Evolutionary conservation across 2,888 invertebrate genomes (phyloP).

Genomic region (Dasysyrphus albostriatus): DNA sequence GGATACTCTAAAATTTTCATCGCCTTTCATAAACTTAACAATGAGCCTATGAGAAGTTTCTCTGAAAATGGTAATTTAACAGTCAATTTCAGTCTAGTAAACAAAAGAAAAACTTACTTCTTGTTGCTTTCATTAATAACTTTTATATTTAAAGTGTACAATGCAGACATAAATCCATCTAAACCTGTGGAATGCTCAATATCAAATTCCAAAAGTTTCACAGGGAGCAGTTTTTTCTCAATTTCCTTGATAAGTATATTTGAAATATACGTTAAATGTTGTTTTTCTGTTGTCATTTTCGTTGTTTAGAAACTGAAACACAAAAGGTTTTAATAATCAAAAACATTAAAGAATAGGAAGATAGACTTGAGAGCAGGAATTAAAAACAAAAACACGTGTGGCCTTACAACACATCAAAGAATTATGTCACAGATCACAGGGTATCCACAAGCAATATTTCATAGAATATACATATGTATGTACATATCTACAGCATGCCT

Average conservation of each 20-base stretch:
- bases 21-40: constrained; percentile 83
- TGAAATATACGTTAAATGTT: constrained; percentile 79
- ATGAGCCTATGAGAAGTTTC: constrained; percentile 63
- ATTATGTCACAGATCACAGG: no score
- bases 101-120: constrained; percentile 35
- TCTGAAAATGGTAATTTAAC: constrained; percentile 33
- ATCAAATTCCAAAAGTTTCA: constrained; percentile 76
- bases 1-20: constrained; percentile 79
- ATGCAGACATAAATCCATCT: constrained; percentile 82
- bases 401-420: no score
- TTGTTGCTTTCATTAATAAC: constrained; percentile 7
- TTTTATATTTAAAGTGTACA: constrained; percentile 77
- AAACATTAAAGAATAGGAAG: no score
- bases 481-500: no score
- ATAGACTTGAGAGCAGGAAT: no score
- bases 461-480: no score
- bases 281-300: constrained; percentile 40
- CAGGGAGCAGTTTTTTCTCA: constrained; percentile 77
- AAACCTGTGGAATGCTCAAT: constrained; percentile 79
- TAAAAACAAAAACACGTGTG: no score
- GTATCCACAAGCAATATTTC: no score
- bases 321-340: not conserved
- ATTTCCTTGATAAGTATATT: constrained; percentile 79
- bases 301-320: not conserved
- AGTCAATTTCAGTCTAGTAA: not conserved